Percentiles rank a stretch among this genome's conserved stretches.
These are phyloP conservation scores for Saimiri boliviensis DNA, from an alignment of 2,113 vertebrate species.

Conservation along the genomic window DNA sequence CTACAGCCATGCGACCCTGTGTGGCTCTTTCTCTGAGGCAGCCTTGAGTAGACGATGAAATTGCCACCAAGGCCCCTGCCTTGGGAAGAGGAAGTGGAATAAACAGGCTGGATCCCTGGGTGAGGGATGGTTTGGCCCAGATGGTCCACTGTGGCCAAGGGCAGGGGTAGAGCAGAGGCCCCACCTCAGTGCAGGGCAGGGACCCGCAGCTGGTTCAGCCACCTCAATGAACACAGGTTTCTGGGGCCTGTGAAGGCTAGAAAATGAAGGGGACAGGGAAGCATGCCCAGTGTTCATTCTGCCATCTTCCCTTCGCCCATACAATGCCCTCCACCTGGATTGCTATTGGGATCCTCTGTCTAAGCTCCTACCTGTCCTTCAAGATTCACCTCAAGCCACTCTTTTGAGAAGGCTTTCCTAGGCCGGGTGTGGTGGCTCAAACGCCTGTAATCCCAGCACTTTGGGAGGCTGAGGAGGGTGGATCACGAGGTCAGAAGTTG, in stretches of 20 bases:
- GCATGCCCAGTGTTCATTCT: not conserved
- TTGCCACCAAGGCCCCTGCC: not conserved
- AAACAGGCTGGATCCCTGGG: not conserved
- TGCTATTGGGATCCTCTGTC: not conserved
- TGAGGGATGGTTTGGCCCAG: not conserved
- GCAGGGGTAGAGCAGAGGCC: not conserved
- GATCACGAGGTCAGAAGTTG: too few species aligned
- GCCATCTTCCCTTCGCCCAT: not conserved
- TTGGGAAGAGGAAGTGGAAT: not conserved
- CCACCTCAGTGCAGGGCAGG: not conserved
- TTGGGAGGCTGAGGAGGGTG: too few species aligned
- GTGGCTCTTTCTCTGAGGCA: not conserved
- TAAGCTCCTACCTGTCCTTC: not conserved
- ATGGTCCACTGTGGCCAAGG: not conserved
- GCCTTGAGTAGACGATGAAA: not conserved
- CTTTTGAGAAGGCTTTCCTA: not conserved
- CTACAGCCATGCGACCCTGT: not conserved
- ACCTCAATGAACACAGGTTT: too few species aligned
- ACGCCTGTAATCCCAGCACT: too few species aligned
- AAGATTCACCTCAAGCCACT: not conserved
- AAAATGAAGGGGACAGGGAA: not conserved
- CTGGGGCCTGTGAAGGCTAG: not conserved
- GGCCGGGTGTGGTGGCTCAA: too few species aligned
- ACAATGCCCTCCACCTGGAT: not conserved
- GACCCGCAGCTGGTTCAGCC: not conserved